A percentile compares a stretch with the other conserved stretches of the same genome.
Conservation (phyloP, 2,113 vertebrate species). For the Tautogolabrus adspersus region DNA sequence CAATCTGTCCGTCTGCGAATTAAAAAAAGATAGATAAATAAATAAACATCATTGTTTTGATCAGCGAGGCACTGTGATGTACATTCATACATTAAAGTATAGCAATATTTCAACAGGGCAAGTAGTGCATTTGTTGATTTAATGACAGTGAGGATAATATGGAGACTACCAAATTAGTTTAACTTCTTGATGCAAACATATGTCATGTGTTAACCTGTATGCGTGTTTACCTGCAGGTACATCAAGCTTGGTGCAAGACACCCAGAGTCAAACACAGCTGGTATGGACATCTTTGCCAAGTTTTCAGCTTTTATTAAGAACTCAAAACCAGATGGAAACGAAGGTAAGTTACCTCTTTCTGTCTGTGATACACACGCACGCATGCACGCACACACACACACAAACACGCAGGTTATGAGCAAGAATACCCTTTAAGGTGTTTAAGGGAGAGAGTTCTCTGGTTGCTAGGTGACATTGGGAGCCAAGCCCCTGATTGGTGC, state of each 20-base stretch:
- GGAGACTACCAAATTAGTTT: not conserved
- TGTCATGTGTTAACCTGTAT: not conserved
- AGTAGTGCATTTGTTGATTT: too few species aligned
- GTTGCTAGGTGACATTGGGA: constrained; percentile 71
- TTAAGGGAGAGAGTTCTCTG: constrained; percentile 45
- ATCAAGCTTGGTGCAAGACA: constrained; percentile 93
- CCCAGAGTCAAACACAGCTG: constrained; percentile 97
- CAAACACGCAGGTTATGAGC: not conserved
- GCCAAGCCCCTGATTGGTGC: constrained; percentile 60
- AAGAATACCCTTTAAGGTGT: constrained; percentile 5
- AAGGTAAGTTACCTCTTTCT: constrained; percentile 84
- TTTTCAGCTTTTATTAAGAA: constrained; percentile 99
- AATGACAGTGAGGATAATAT: too few species aligned
- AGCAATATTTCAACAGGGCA: too few species aligned
- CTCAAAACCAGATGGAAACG: constrained; percentile 95
- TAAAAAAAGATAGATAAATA: too few species aligned
- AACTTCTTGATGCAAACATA: not conserved
- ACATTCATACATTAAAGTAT: too few species aligned
- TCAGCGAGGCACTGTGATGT: too few species aligned
- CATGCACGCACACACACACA: not conserved
- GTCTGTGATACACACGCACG: not conserved
- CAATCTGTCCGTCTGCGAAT: too few species aligned
- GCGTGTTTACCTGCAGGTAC: constrained; percentile 73
- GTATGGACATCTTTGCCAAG: constrained; percentile 99
- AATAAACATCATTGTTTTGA: too few species aligned